A percentile compares a stretch with the other conserved stretches of the same genome.
phyloP scores from a whole-genome alignment of 2,797 vertebrate genomes.

The Borostomias antarcticus region DNA sequence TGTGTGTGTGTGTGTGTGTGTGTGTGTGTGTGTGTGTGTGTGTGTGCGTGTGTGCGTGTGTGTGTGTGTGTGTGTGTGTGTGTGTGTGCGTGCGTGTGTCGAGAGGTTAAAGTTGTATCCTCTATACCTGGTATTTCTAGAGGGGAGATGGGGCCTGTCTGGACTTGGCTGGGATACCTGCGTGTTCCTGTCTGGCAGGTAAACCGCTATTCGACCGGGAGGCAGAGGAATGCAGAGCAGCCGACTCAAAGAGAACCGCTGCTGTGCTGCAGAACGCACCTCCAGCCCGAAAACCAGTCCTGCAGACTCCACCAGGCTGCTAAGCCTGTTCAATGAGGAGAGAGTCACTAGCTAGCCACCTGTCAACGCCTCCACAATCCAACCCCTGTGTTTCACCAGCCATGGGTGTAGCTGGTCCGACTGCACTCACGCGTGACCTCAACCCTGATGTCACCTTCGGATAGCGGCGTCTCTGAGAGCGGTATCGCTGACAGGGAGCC shows the following conservation, averaged over 20 bases:
- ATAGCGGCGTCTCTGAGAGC: constrained; percentile 10
- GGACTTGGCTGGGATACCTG: constrained; percentile 70
- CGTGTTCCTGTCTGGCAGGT: constrained; percentile 58
- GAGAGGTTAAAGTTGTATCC: constrained; percentile 65
- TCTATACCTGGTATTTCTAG: constrained; percentile 66
- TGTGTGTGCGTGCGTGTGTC: constrained; percentile 9
- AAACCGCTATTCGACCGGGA: no score
- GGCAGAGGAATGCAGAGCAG: constrained; percentile 15
- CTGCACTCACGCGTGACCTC: constrained; percentile 35
- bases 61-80: constrained; percentile 25
- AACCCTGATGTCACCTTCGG: constrained; percentile 52
- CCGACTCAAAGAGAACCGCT: constrained; percentile 10
- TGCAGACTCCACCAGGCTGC: background rate
- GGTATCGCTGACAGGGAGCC: background rate
- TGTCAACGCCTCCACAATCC: constrained; percentile 64
- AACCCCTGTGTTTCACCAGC: constrained; percentile 46
- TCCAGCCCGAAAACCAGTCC: background rate
- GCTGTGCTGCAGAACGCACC: background rate
- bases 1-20: constrained; percentile 11
- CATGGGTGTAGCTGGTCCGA: background rate
- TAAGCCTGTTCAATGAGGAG: background rate
- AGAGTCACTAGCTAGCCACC: background rate
- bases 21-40: constrained; percentile 35
- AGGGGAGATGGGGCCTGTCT: constrained; percentile 70
- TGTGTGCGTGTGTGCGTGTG: constrained; percentile 35